Percentiles rank a stretch among this genome's conserved stretches.
phyloP scores from a whole-genome alignment of 1,140 invertebrate species.

The Drosophila nigromelanica region DNA sequence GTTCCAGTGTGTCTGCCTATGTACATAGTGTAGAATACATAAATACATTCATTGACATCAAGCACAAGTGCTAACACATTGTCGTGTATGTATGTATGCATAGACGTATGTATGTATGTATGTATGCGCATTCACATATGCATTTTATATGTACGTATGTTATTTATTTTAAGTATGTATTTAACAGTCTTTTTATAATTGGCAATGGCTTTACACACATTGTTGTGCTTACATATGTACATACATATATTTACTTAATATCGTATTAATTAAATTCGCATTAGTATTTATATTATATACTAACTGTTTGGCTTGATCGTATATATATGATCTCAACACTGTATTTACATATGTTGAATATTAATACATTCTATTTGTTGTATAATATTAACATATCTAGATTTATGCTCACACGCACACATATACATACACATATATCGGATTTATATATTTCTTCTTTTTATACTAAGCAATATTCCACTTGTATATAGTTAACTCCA shows the following conservation, averaged over 20 bases:
- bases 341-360: neutral
- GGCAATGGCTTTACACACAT: constrained; percentile 65
- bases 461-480: constrained; percentile 1
- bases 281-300: constrained; percentile 2
- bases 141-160: neutral
- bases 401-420: too few relatives aligned
- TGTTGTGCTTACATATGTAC: constrained; percentile 46
- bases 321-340: neutral
- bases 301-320: constrained; percentile 11
- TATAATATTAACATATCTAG: too few relatives aligned
- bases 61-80: neutral
- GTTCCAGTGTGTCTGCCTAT: neutral
- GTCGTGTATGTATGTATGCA: constrained; percentile 1
- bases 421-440: too few relatives aligned
- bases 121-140: neutral
- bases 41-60: neutral
- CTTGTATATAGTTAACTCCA: neutral
- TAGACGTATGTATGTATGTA: constrained; percentile 12
- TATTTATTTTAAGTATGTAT: constrained; percentile 45
- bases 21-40: neutral
- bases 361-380: neutral
- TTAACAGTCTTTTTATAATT: constrained; percentile 72
- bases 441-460: neutral
- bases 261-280: constrained; percentile 5
- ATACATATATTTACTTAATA: constrained; percentile 15